A percentile compares a stretch with the other conserved stretches of the same genome.
These are phyloP conservation scores for Bombus superbus DNA, from an alignment of 1,140 invertebrate species.

Conservation along the genomic window DNA sequence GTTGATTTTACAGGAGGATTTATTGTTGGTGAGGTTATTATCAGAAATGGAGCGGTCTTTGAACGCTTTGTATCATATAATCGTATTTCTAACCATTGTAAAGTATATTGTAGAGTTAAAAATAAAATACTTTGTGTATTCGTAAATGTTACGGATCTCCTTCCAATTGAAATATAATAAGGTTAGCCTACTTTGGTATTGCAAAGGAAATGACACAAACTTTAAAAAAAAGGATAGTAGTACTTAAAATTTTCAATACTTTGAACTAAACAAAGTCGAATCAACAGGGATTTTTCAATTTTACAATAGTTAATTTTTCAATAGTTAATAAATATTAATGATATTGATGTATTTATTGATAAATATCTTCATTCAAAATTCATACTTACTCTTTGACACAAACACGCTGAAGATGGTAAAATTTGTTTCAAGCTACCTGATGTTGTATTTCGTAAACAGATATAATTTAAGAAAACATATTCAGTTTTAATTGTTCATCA, in stretches of 20 bases:
- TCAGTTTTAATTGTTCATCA: background rate
- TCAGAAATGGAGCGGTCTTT: background rate
- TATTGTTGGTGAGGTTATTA: slow-evolving; percentile 1
- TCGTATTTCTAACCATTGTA: background rate
- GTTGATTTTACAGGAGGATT: no score
- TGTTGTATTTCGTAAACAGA: background rate
- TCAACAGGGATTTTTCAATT: background rate
- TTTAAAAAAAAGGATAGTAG: background rate
- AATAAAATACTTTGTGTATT: background rate
- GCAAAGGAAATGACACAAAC: background rate
- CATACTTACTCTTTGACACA: background rate
- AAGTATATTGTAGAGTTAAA: background rate
- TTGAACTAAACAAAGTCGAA: background rate
- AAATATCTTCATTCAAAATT: background rate
- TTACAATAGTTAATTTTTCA: no score
- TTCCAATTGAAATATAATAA: background rate
- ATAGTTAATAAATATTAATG: background rate
- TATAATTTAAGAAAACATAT: background rate
- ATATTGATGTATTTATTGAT: background rate
- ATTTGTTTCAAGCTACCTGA: background rate
- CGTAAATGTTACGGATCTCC: no score
- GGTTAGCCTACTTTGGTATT: background rate
- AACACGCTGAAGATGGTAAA: background rate
- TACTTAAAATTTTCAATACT: background rate
- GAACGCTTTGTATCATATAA: background rate